Base-by-base conservation (phyloP, 2,113 vertebrate species). In the Vanacampus margaritifer region DNA sequence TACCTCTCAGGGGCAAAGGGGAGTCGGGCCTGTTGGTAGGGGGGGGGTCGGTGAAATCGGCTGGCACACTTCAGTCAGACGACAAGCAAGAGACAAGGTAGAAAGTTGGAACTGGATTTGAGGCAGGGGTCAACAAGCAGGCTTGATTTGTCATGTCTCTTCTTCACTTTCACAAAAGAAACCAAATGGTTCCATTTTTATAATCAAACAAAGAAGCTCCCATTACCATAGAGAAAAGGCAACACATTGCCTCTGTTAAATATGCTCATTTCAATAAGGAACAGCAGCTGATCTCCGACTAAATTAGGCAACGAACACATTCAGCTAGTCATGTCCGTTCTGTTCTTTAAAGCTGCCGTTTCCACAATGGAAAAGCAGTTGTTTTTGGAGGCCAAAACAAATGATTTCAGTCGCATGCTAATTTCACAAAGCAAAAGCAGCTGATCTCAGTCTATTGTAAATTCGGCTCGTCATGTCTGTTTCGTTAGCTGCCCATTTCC, bases 31-130 rank as follows among this genome's bases (percentile, higher is more conserved):
- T 41, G 28, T n/a, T 12, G 19, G 69, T 54, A 45, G 54, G 70
- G 50, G 67, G 54, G 70, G 50, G 67, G 71, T 70, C 48, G 48
- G 11, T 21, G 58, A 4, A n/a, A 60, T 54, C 0, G 58, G 51
- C 36, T 59, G 66, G 58, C 35, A 63, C 65, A 13, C 64, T 75
- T 69, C 46, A 45, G 59, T 69, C 59, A 62, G 23, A 48, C 41
- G 60, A 62, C n/a, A 43, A 32, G 35, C 32, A 41, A 41, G n/a
- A 35, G 19, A 3, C 17, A 32, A 23, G 1, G 14, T 24, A 60
- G 17, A 14, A 57, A 24, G 39, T 19, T 28, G 23, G 6, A 69
- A 51, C 12, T 10, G 37, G 51, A 14, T 13, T 6, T 3, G 32
- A 7, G 17, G 56, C 32, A 14, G 17, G 32, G 39, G 58, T 61